Conservation (phyloP, 2,797 vertebrate genomes). For the Anguilla marmorata region DNA sequence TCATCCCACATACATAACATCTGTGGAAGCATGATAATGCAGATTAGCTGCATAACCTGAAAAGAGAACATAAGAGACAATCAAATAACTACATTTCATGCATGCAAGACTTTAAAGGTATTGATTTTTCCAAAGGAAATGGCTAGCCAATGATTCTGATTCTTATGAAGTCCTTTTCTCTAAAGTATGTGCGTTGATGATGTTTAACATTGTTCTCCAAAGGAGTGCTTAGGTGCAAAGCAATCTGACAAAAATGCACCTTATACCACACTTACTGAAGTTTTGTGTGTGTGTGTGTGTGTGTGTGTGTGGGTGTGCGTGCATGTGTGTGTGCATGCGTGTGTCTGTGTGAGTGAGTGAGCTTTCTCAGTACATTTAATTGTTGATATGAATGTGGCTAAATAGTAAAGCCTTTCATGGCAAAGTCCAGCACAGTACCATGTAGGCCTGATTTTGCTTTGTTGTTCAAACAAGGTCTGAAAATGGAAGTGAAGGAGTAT, state of each 20-base stretch:
- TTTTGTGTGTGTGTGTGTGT: not conserved
- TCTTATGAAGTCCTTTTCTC: not conserved
- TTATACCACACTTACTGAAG: not conserved
- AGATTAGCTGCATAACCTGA: not conserved
- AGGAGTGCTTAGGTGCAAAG: not conserved
- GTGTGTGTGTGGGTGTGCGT: not conserved
- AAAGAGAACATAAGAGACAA: not conserved
- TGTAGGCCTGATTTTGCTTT: too few relatives aligned
- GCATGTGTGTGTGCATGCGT: not conserved
- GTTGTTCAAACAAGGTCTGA: too few relatives aligned
- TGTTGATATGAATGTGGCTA: not conserved
- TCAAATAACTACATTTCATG: not conserved
- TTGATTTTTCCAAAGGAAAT: not conserved
- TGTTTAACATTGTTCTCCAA: not conserved
- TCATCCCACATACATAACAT: not conserved
- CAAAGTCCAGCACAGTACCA: too few relatives aligned
- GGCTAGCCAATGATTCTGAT: not conserved
- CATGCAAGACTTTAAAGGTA: not conserved
- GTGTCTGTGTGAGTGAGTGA: too few relatives aligned
- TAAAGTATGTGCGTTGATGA: not conserved
- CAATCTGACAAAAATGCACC: not conserved
- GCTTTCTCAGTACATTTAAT: too few relatives aligned
- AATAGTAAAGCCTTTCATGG: not conserved
- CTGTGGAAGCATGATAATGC: slow-evolving; percentile 9
- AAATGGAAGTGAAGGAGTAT: not conserved